Evolutionary conservation across 2,888 invertebrate genomes (phyloP), one percentile per base, ranked within the genome.

Genomic region (Drosophila fulvimacula): DNA sequence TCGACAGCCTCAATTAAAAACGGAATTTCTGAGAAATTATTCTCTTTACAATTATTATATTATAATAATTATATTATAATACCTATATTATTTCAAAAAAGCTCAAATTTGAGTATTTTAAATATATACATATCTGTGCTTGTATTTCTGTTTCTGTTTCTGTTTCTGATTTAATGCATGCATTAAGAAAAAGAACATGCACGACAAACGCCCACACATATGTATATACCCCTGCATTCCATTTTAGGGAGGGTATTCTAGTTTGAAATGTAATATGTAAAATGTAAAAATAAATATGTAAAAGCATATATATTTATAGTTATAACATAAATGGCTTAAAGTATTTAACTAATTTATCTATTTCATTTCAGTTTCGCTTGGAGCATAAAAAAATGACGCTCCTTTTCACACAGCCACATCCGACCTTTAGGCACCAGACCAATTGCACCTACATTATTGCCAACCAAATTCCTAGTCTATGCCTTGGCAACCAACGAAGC

Each of bases 401-500:
- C 32, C 11, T 11, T 10, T 13, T 11, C 4, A 5, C 13, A 42
- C 13, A 7, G 7, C 3, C 13, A 42, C 13, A 7, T 7, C 3
- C 6, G 51, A 34, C 55, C 58, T 27, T 52, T 42, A 34, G 56
- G 61, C 58, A 74, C 61, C 61, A 74, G 57, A 64, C 42, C 56
- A 56, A 63, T 17, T 46, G n/a, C 44, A 27, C 46, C 53, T 60
- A 41, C 19, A 48, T 32, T 39, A 24, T 41, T 44, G 62, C 27
- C 42, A 56, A 44, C 42, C 55, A 60, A 60, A 66, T 69, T 71
- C 67, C 74, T 66, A 55, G 68, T 19, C 70, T 57, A 58, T 44
- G 63, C 52, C 51, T 46, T 38, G 62, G 64, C 65, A 81, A 53
- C 64, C 67, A 81, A 62, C 86, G 73, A 73, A 79, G 86, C 86